phyloP scores from a whole-genome alignment of 1,140 invertebrate species.

The Drosophila lacteicornis region DNA sequence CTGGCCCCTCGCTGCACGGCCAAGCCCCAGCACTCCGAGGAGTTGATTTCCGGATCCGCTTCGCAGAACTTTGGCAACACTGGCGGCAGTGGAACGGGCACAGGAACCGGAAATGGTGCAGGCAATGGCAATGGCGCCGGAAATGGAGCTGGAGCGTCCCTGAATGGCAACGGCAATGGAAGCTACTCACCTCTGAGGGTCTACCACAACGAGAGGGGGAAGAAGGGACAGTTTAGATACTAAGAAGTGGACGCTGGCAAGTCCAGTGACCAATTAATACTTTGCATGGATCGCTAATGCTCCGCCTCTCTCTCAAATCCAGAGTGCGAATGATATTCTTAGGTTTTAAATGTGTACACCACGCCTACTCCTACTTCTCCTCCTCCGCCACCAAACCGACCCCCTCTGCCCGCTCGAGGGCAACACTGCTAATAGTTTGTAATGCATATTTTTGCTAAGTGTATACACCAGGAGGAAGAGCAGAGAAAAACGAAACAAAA shows the following conservation, averaged over 20 bases:
- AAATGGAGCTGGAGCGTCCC: constrained; percentile 51
- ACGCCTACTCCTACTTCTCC: constrained; percentile 39
- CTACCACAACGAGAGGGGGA: constrained; percentile 91
- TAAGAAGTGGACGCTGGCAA: constrained; percentile 81
- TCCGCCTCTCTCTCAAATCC: constrained; percentile 19
- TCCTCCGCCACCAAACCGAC: constrained; percentile 18
- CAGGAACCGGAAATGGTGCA: constrained; percentile 36
- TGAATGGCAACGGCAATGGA: constrained; percentile 84
- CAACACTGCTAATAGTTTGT: constrained; percentile 64
- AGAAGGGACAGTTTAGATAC: constrained; percentile 92
- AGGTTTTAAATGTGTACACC: constrained; percentile 65
- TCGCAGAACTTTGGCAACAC: constrained; percentile 84
- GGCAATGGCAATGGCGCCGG: constrained; percentile 56
- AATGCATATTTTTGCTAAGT: constrained; percentile 79
- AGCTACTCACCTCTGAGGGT: constrained; percentile 91
- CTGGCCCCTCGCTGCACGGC: constrained; percentile 89
- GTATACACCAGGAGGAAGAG: constrained; percentile 66
- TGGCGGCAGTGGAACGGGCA: constrained; percentile 36
- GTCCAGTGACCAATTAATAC: constrained; percentile 12
- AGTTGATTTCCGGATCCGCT: constrained; percentile 85
- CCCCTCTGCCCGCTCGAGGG: constrained; percentile 29
- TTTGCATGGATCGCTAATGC: constrained; percentile 21
- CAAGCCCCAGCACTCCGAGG: constrained; percentile 86
- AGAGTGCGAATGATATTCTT: constrained; percentile 55
- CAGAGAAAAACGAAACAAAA: constrained; percentile 25